A percentile compares a stretch with the other conserved stretches of the same genome.
These are phyloP conservation scores for Sakesphorus luctuosus DNA, from an alignment of 2,113 vertebrate genomes.

Conservation along the genomic window DNA sequence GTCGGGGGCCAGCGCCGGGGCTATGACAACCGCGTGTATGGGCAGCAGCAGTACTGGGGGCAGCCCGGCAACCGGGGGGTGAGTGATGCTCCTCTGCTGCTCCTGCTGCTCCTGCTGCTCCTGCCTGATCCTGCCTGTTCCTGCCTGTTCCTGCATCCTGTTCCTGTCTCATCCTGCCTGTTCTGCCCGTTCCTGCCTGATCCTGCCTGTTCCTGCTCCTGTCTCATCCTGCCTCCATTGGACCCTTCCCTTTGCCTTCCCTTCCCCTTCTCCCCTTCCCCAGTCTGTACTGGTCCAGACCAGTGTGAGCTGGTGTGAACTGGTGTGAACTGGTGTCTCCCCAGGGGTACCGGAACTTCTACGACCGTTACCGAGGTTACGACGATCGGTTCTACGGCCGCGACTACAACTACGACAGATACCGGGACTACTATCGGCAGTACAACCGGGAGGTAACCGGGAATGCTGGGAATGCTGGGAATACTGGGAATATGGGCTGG, in stretches of 20 bases:
- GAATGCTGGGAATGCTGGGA: too few relatives aligned
- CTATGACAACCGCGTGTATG: neutral
- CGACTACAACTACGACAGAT: neutral
- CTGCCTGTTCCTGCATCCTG: too few relatives aligned
- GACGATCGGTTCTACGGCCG: neutral
- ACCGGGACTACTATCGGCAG: neutral
- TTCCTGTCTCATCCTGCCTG: too few relatives aligned
- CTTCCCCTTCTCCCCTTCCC: neutral
- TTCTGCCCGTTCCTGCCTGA: too few relatives aligned
- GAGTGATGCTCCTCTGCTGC: too few relatives aligned
- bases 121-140: too few relatives aligned
- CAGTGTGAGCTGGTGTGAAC: neutral
- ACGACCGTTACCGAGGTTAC: neutral
- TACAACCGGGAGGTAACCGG: neutral
- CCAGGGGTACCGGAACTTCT: neutral
- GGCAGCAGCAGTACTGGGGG: neutral
- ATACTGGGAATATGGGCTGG: too few relatives aligned
- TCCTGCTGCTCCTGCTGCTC: too few relatives aligned
- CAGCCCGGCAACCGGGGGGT: neutral
- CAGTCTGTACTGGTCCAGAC: neutral
- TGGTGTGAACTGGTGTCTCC: neutral
- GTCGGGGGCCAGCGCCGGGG: neutral
- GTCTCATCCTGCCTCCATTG: neutral
- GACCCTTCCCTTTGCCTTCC: neutral
- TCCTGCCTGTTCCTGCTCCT: neutral